phyloP scores from a whole-genome alignment of 2,888 invertebrate genomes.

The Chrysomela aeneicollis region DNA sequence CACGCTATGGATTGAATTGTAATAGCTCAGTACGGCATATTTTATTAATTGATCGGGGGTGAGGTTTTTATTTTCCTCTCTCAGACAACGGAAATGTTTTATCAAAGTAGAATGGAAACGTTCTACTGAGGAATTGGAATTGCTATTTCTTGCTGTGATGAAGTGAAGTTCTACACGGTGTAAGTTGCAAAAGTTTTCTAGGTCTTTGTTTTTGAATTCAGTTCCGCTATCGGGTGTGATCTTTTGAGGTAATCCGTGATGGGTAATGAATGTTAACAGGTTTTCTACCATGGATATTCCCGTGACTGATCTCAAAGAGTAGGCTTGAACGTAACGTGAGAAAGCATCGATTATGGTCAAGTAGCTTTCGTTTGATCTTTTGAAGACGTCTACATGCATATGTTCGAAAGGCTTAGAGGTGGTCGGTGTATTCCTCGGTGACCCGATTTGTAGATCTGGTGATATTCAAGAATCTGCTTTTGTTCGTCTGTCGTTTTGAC shows the following conservation, averaged over 20 bases:
- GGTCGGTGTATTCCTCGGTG: too few species aligned
- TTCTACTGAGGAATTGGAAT: constrained; percentile 15
- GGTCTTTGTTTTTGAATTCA: constrained; percentile 12
- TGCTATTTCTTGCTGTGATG: constrained; percentile 13
- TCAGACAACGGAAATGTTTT: constrained; percentile 15
- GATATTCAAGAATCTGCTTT: too few species aligned
- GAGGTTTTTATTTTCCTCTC: too few species aligned
- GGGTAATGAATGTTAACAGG: too few species aligned
- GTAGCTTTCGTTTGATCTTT: too few species aligned
- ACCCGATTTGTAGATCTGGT: too few species aligned
- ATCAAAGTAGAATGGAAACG: constrained; percentile 5
- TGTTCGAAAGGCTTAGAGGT: too few species aligned
- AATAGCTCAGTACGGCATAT: constrained; percentile 6
- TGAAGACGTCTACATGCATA: too few species aligned
- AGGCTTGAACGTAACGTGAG: constrained; percentile 23
- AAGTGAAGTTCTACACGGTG: neutral
- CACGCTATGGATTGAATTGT: constrained; percentile 15
- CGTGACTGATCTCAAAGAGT: constrained; percentile 11
- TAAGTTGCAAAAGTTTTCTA: constrained; percentile 14
- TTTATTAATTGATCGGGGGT: constrained; percentile 14
- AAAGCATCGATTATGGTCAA: constrained; percentile 21
- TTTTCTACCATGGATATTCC: constrained; percentile 10
- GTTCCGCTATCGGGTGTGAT: constrained; percentile 18
- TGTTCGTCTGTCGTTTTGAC: too few species aligned
- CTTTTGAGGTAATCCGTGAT: too few species aligned